phyloP scores from a whole-genome alignment of 1,140 invertebrate genomes.

The Lordiphosa collinella region DNA sequence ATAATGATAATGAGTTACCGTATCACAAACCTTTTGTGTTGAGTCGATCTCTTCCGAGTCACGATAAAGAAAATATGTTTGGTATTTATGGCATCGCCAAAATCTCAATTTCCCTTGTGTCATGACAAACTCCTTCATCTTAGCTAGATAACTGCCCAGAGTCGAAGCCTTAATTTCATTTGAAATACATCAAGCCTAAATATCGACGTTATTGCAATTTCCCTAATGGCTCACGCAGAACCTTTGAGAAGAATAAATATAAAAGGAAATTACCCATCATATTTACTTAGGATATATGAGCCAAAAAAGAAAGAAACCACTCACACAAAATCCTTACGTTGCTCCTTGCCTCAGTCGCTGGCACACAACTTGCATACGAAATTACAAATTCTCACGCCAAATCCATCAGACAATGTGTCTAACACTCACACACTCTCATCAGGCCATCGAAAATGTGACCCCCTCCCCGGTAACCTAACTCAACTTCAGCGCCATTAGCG shows the following conservation, averaged over 20 bases:
- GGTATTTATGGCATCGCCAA: too few relatives aligned
- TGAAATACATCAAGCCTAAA: conserved; percentile 24
- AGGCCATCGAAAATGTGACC: conserved; percentile 30
- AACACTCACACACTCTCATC: conserved; percentile 46
- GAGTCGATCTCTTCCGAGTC: too few relatives aligned
- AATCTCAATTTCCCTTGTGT: not conserved
- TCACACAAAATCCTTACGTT: conserved; percentile 11
- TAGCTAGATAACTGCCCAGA: too few relatives aligned
- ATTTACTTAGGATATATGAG: conserved; percentile 61
- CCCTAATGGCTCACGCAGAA: conserved; percentile 65
- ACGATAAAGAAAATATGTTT: too few relatives aligned
- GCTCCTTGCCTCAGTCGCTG: conserved; percentile 11
- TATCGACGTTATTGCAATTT: conserved; percentile 56
- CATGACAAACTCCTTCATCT: not conserved
- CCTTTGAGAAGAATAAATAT: conserved; percentile 51
- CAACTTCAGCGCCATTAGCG: conserved; percentile 55
- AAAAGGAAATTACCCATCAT: conserved; percentile 64
- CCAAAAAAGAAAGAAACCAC: conserved; percentile 19
- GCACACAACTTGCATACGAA: conserved; percentile 67
- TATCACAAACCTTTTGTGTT: too few relatives aligned
- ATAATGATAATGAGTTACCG: too few relatives aligned
- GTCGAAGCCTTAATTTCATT: conserved; percentile 55
- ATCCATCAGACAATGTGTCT: conserved; percentile 60
- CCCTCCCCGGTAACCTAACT: conserved; percentile 39
- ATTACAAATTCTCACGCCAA: conserved; percentile 72